Base-by-base conservation (phyloP, 2,888 invertebrate species). In the Panorpa germanica region DNA sequence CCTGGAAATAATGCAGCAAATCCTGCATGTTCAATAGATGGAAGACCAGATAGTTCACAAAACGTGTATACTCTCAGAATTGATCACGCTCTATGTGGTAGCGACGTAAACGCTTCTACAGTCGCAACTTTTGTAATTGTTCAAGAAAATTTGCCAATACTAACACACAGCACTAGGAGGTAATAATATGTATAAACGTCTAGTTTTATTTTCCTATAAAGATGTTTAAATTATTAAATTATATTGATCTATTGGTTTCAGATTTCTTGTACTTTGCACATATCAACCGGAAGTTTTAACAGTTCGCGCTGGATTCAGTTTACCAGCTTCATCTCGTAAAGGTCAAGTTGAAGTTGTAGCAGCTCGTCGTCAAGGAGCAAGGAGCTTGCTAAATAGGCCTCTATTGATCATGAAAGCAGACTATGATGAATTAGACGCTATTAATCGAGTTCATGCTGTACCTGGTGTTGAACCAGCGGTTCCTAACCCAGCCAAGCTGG, bases 41-140 rank as follows among this genome's bases (percentile, higher is more conserved):
- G 82, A 13, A 70, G 80, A 46, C 66, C 74, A 2, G 63, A 65
- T 41, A 77, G 75, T 48, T 60, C 70, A 1, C 65, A 68, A 40
- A 76, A 78, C 39, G 70, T 66, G 2, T 82, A 82, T 52, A 70
- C 70, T 1, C 59, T 82, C 44, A 56, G 73, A 35, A 78, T 80
- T 37, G 68, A 73, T 46, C 78, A 80, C 45, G 65, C 68, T 28
- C 63, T 65, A 41, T 80, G 80, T 44, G 77, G 76, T 25, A 76
- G 76, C 25, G 60, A 67, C 41, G 71, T 78, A 16, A 78, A 80
- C 41, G 73, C 73, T 27, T 76, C 78, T 13, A 75, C 76, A 1
- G 80, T 81, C 14, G 76, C 80, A 23, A 80, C 78, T 1, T 80
- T 78, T 46, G 76, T 82, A 16, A 65, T 81, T 18, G 82, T 82